These are phyloP conservation scores for Coelopa pilipes DNA, from an alignment of 2,888 invertebrate genomes.

Conservation along the genomic window DNA sequence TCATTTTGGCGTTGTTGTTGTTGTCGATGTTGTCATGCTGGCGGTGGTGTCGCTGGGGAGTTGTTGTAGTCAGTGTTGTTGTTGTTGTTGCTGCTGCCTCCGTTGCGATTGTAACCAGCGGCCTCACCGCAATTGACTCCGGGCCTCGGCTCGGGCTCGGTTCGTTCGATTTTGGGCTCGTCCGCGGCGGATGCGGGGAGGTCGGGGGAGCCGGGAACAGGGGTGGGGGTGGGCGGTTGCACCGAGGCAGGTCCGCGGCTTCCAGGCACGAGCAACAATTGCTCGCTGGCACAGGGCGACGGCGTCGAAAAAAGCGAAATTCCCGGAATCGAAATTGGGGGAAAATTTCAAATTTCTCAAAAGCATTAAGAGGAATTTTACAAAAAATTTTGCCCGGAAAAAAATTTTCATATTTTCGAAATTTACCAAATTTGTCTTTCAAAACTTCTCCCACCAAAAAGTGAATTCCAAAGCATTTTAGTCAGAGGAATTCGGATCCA, in stretches of 20 bases:
- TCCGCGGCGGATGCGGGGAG: neutral
- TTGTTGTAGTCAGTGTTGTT: neutral
- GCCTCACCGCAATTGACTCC: slow-evolving; percentile 19
- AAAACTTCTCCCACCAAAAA: neutral
- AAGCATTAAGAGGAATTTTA: neutral
- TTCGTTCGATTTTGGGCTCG: neutral
- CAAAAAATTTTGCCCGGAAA: neutral
- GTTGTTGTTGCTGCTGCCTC: slow-evolving; percentile 6
- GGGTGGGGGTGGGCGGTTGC: neutral
- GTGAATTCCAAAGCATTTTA: too few species aligned
- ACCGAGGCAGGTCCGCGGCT: too few species aligned
- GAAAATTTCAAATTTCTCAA: neutral
- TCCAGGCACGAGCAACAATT: too few species aligned
- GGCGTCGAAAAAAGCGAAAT: too few species aligned
- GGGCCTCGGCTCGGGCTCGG: neutral
- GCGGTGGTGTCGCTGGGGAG: neutral
- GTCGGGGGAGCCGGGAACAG: neutral
- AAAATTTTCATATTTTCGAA: neutral
- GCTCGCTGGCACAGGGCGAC: too few species aligned
- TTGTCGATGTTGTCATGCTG: too few species aligned
- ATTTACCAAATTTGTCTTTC: neutral
- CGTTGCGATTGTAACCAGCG: neutral
- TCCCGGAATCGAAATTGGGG: too few species aligned
- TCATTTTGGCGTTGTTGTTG: neutral
- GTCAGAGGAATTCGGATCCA: too few species aligned